A percentile compares a stretch with the other conserved stretches of the same genome.
Evolutionary conservation across 2,888 invertebrate genomes (phyloP).

Genomic region (Oligia latruncula): DNA sequence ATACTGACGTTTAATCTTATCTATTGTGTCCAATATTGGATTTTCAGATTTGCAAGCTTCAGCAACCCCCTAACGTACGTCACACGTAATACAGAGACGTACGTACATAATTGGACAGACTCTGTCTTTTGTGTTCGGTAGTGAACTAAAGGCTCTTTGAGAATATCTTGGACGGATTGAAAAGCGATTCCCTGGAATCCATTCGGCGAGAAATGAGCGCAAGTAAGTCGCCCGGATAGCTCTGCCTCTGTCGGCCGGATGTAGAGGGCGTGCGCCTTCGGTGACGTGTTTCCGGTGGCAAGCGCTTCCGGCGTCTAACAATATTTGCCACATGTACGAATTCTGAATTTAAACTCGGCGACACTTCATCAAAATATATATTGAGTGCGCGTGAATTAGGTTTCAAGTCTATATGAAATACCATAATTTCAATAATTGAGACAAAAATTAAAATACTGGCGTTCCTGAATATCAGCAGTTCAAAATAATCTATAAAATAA

Average conservation of each 20-base stretch:
- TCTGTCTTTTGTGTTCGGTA: slow-evolving; percentile 60
- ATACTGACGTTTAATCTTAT: slow-evolving; percentile 6
- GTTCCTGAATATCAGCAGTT: neutral
- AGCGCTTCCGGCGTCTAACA: slow-evolving; percentile 72
- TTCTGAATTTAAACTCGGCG: slow-evolving; percentile 57
- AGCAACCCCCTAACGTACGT: neutral
- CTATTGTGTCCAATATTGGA: slow-evolving; percentile 29
- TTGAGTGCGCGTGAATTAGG: slow-evolving; percentile 7
- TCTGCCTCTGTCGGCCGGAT: slow-evolving; percentile 66
- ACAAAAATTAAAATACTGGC: neutral
- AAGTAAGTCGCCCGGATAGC: slow-evolving; percentile 63
- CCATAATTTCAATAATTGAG: neutral
- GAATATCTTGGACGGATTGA: slow-evolving; percentile 61
- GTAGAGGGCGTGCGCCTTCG: slow-evolving; percentile 69
- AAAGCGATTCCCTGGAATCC: slow-evolving; percentile 65
- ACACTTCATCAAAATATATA: slow-evolving; percentile 37
- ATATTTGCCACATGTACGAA: slow-evolving; percentile 69
- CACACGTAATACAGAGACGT: slow-evolving; percentile 24
- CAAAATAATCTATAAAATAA: neutral
- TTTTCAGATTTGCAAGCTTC: slow-evolving; percentile 20
- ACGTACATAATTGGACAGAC: slow-evolving; percentile 50
- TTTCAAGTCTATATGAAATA: neutral
- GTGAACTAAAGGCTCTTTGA: slow-evolving; percentile 58
- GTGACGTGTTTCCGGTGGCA: slow-evolving; percentile 68
- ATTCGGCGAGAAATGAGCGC: slow-evolving; percentile 64